Conservation (phyloP, 2,113 vertebrate genomes). For the Zosterops japonicus region DNA sequence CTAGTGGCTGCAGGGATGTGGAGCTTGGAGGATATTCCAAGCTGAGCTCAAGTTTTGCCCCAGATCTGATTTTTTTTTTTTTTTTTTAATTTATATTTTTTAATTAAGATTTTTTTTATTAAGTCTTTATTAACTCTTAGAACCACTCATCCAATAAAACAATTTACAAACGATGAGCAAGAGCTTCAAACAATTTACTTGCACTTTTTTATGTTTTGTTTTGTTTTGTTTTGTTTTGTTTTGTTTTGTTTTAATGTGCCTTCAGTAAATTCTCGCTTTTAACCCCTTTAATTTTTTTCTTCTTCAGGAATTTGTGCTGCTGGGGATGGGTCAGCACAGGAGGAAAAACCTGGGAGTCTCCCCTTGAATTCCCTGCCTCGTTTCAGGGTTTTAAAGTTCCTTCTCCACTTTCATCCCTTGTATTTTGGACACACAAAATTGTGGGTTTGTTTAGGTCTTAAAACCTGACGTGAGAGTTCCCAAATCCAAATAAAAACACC, state of each 20-base stretch:
- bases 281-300: neutral
- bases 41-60: too few species aligned
- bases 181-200: neutral
- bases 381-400: neutral
- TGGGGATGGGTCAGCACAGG: neutral
- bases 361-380: accelerated
- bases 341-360: neutral
- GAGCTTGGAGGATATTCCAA: too few species aligned
- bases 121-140: neutral
- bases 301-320: constrained; percentile 10
- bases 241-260: neutral
- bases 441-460: neutral
- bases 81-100: too few species aligned
- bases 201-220: neutral
- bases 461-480: neutral
- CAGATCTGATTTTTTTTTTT: neutral
- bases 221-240: neutral
- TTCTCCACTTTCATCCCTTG: neutral
- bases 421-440: neutral
- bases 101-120: neutral
- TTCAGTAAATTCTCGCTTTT: neutral
- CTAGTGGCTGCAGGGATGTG: too few species aligned
- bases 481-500: neutral
- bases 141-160: neutral
- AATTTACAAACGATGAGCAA: neutral